Evolutionary conservation across 1,140 invertebrate species (phyloP).

Genomic region (Drosophila setifemur): DNA sequence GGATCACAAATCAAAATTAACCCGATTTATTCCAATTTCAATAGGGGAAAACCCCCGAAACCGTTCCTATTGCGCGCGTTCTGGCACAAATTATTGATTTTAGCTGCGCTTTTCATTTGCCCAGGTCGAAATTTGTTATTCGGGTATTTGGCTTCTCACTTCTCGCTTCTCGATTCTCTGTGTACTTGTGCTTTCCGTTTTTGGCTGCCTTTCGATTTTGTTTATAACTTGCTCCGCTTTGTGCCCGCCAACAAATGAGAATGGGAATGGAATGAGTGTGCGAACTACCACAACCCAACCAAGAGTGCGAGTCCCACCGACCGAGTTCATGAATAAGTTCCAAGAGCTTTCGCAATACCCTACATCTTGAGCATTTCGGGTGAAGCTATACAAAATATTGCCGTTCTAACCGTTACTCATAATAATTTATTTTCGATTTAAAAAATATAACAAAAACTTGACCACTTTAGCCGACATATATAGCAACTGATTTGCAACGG

Average conservation of each 20-base stretch:
- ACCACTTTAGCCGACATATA: too few relatives aligned
- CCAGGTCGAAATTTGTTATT: constrained; percentile 51
- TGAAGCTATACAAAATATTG: too few relatives aligned
- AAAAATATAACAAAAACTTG: neutral
- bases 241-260: constrained; percentile 6
- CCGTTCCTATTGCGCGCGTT: constrained; percentile 24
- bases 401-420: too few relatives aligned
- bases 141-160: constrained; percentile 39
- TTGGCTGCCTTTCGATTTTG: constrained; percentile 71
- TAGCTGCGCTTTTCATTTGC: constrained; percentile 52
- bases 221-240: constrained; percentile 76
- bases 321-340: constrained; percentile 15
- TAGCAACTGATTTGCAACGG: too few relatives aligned
- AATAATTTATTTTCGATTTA: neutral
- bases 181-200: constrained; percentile 42
- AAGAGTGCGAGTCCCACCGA: neutral
- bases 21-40: neutral
- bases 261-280: constrained; percentile 6
- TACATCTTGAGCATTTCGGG: constrained; percentile 16
- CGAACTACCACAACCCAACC: neutral
- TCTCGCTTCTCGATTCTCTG: too few relatives aligned
- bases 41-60: neutral
- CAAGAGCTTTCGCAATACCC: constrained; percentile 55
- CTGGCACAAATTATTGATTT: constrained; percentile 73
- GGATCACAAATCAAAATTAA: neutral